Evolutionary conservation across 2,113 vertebrate genomes (phyloP).

Genomic region (Heterochromis multidens): DNA sequence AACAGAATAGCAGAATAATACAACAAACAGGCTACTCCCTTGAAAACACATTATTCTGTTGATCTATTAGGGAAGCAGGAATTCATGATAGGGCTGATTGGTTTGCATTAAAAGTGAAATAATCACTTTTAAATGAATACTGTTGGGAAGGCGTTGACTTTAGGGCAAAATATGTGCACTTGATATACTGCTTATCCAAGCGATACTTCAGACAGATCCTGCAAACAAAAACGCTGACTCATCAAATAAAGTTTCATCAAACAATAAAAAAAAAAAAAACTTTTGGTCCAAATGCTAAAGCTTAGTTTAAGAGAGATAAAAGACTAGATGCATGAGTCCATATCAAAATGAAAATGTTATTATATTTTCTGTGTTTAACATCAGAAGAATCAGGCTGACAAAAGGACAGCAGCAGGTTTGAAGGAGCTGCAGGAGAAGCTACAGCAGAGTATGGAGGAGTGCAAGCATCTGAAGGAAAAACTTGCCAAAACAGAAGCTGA

Average conservation of each 20-base stretch:
- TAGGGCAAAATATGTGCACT: neutral
- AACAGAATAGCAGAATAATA: neutral
- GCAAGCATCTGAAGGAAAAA: conserved; percentile 74
- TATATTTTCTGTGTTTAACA: conserved; percentile 54
- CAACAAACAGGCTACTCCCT: neutral
- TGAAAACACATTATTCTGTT: neutral
- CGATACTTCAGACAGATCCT: neutral
- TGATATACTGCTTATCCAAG: neutral
- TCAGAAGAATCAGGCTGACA: conserved; percentile 78
- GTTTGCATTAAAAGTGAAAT: neutral
- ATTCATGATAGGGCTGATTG: neutral
- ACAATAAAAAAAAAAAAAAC: neutral
- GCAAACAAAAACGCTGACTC: neutral
- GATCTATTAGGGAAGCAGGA: neutral
- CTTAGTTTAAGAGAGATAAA: neutral
- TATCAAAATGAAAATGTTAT: neutral
- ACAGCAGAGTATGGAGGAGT: conserved; percentile 75
- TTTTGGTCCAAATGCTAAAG: neutral
- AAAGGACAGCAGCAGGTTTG: conserved; percentile 67
- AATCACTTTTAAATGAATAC: neutral
- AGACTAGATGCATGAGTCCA: neutral
- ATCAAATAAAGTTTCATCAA: neutral
- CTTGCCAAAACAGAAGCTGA: conserved; percentile 84
- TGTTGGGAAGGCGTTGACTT: neutral
- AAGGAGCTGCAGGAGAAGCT: conserved; percentile 79